Evolutionary conservation across 2,113 vertebrate genomes (phyloP), one percentile per base, ranked within the genome.

Genomic region (Salvator merianae): DNA sequence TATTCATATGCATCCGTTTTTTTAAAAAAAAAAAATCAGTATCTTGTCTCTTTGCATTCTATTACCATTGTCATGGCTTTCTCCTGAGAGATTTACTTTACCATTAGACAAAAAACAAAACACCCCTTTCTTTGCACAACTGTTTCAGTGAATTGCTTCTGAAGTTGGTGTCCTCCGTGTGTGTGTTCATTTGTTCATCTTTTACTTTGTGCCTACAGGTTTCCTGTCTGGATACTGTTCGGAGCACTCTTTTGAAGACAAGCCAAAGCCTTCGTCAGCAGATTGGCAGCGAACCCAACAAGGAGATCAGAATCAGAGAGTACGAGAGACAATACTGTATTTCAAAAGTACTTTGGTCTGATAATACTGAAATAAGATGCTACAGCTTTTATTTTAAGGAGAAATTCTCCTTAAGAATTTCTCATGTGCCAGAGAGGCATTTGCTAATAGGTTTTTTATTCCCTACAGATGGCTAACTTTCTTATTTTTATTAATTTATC

Each of bases 231-330:
- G 86, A 87, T 65, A 94, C 94, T 87, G 88, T 97, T 43, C 96
- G 96, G 94, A 95, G 90, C 74, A 93, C 95, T 79, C 96, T 99
- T 55, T 93, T 99, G 78, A 99, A 97, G 95, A 96, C 95, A 62
- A 95, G 97, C 88, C 97, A 97, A 94, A 93, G 90, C 47, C 94
- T 99, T 86, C 94, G 97, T 50, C 97, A 98, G 36, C 93, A 96
- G 18, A 94, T 97, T n/a, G 88, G 94, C 43, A 69, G 80, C 7
- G 74, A 89, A 53, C 86, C 87, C 40, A 93, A 97, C 85, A 95
- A 93, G 86, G 95, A 97, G n/a, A 78, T 88, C 78, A 98, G 97
- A 97, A 93, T 99, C 91, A 96, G 96, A 96, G 98, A 99, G 99
- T 99, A 95, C 88, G 98, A 86, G 71, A 65, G 30, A 62, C 26